These are phyloP conservation scores for Ctenopoma kingsleyae DNA, from an alignment of 2,797 vertebrate genomes.

Conservation along the genomic window DNA sequence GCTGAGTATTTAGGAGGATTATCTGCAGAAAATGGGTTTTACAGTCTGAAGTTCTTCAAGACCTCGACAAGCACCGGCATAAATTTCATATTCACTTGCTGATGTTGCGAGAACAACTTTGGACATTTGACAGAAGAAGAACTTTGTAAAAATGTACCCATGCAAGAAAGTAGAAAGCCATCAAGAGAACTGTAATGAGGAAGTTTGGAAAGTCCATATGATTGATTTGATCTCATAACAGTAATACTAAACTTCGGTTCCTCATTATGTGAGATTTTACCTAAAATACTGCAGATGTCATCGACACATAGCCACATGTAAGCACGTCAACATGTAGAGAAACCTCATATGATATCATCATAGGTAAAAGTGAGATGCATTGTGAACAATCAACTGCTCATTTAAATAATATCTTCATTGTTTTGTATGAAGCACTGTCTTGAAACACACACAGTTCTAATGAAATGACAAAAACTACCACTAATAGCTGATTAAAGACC, in stretches of 20 bases:
- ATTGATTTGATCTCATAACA: background rate
- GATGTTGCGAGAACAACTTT: slow-evolving; percentile 5
- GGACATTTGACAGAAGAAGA: slow-evolving; percentile 2
- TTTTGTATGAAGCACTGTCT: background rate
- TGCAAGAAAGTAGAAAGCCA: background rate
- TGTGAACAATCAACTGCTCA: background rate
- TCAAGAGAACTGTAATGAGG: background rate
- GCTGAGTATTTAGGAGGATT: slow-evolving; percentile 46
- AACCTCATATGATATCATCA: background rate
- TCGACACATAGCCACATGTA: background rate
- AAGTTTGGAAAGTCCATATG: slow-evolving; percentile 24
- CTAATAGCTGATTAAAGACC: slow-evolving; percentile 1
- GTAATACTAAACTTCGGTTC: background rate
- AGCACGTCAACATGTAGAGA: background rate
- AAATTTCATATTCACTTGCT: slow-evolving; percentile 25
- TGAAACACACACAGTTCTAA: background rate
- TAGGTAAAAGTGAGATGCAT: background rate
- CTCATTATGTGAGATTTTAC: background rate
- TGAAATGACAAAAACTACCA: background rate
- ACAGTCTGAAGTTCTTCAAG: slow-evolving; percentile 29
- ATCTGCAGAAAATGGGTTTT: slow-evolving; percentile 43
- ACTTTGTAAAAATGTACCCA: background rate
- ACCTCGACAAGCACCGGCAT: slow-evolving; percentile 25
- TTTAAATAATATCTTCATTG: background rate
- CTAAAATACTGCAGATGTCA: background rate